These are phyloP conservation scores for Tetranychus truncatus DNA, from an alignment of 2,888 invertebrate species.

Conservation along the genomic window DNA sequence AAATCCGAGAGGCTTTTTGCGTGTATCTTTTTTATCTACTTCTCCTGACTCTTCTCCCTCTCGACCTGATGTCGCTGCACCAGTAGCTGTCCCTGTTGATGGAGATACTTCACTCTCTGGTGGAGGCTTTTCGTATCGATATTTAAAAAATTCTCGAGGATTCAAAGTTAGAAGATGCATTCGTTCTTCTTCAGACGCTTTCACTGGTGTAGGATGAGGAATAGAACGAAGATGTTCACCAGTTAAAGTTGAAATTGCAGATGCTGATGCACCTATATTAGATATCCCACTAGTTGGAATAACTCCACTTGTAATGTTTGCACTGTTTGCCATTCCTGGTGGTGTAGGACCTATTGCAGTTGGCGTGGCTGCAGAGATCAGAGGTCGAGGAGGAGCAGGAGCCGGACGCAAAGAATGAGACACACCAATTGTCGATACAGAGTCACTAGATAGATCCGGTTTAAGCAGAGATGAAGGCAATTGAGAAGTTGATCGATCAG, in stretches of 20 bases:
- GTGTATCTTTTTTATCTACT: slow-evolving; percentile 1
- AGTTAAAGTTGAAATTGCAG: neutral
- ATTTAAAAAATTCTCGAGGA: slow-evolving; percentile 58
- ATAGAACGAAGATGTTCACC: slow-evolving; percentile 16
- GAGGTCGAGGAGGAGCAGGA: neutral
- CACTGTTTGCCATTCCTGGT: neutral
- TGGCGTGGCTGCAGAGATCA: neutral
- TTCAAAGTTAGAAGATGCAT: slow-evolving; percentile 24
- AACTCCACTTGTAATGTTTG: neutral
- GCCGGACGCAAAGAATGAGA: slow-evolving; percentile 1
- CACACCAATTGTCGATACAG: neutral
- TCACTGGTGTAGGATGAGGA: slow-evolving; percentile 26
- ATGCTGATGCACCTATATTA: neutral
- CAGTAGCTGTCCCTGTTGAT: slow-evolving; percentile 25
- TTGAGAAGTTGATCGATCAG: slow-evolving; percentile 4
- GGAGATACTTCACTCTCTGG: neutral
- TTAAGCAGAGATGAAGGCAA: slow-evolving; percentile 5
- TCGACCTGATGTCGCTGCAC: slow-evolving; percentile 39
- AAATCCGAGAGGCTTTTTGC: slow-evolving; percentile 41
- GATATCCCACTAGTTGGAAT: neutral
- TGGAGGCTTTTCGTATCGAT: slow-evolving; percentile 32
- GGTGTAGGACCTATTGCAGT: neutral
- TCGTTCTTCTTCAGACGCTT: slow-evolving; percentile 23
- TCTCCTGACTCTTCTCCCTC: slow-evolving; percentile 44
- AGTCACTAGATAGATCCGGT: slow-evolving; percentile 2